Conservation (phyloP, 1,140 invertebrate species). For the Amphibalanus amphitrite region DNA sequence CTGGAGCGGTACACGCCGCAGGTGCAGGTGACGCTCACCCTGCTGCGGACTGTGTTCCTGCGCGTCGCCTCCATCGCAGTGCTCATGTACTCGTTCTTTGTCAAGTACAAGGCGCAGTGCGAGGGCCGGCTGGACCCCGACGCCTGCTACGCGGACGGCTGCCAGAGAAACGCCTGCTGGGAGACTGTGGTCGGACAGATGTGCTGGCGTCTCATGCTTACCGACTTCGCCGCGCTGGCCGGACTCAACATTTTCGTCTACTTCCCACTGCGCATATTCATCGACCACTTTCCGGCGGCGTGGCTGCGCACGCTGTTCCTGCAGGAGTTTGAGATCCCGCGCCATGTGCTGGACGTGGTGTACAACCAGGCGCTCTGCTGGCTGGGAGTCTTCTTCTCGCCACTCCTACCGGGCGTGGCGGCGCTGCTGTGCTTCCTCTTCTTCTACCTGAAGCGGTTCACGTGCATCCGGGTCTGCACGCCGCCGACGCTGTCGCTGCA, state of each 20-base stretch:
- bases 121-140: neutral
- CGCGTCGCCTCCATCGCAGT: constrained; percentile 53
- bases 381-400: constrained; percentile 69
- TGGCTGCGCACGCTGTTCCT: too few relatives aligned
- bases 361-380: constrained; percentile 67
- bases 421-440: constrained; percentile 11
- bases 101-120: neutral
- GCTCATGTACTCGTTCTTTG: constrained; percentile 37
- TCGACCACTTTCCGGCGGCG: constrained; percentile 12
- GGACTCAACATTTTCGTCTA: constrained; percentile 62
- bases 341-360: constrained; percentile 67
- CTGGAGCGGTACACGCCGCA: constrained; percentile 55
- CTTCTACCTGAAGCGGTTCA: constrained; percentile 74
- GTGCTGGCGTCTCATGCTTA: constrained; percentile 61
- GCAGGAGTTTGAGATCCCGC: constrained; percentile 54
- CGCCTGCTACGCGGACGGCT: neutral
- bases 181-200: constrained; percentile 79
- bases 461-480: constrained; percentile 39
- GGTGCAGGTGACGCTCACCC: constrained; percentile 42
- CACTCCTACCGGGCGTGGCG: constrained; percentile 48
- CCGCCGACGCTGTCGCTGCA: constrained; percentile 55
- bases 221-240: constrained; percentile 50
- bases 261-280: constrained; percentile 36
- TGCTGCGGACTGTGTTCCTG: constrained; percentile 56
- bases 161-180: constrained; percentile 42